Percentiles rank a stretch among this genome's conserved stretches.
Conservation (phyloP, 2,797 vertebrate genomes). For the Cyclopterus lumpus region DNA sequence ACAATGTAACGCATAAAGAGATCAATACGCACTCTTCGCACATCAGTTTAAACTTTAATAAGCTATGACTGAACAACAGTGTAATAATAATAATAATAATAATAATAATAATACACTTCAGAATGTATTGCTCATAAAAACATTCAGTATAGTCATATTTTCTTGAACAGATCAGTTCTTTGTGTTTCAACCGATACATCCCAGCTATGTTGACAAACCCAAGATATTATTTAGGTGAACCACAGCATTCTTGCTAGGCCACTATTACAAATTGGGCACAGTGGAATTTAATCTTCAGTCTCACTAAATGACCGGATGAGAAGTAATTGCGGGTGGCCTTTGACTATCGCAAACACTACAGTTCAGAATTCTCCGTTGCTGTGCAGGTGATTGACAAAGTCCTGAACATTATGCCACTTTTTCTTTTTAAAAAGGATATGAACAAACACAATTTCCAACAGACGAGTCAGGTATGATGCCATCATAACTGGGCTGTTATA, state of each 20-base stretch:
- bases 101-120: neutral
- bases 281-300: conserved; percentile 5
- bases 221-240: conserved; percentile 7
- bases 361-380: neutral
- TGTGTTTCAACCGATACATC: neutral
- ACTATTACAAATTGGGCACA: neutral
- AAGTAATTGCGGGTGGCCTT: neutral
- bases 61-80: neutral
- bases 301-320: neutral
- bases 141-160: neutral
- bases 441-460: neutral
- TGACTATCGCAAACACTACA: neutral
- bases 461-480: neutral
- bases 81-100: neutral
- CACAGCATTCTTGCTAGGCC: neutral
- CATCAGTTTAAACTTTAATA: neutral
- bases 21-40: neutral
- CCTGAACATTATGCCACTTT: too few relatives aligned
- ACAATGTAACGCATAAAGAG: neutral
- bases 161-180: neutral
- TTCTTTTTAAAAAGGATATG: too few relatives aligned
- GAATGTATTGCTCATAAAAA: neutral
- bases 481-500: neutral
- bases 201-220: neutral
- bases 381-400: too few relatives aligned